phyloP scores from a whole-genome alignment of 2,797 vertebrate species.

The Periophthalmus magnuspinnatus region DNA sequence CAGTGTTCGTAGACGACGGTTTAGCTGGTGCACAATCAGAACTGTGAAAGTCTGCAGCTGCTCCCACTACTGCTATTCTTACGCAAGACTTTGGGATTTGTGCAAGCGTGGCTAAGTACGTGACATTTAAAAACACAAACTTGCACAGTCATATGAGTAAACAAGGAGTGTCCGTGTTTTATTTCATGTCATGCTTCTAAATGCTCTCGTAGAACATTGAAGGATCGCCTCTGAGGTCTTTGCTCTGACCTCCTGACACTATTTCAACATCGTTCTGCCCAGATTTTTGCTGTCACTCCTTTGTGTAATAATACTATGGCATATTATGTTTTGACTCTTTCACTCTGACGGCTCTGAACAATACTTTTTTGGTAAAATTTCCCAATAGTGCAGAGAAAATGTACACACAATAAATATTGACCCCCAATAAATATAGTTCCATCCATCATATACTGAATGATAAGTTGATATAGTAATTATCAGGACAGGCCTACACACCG shows the following conservation, averaged over 20 bases:
- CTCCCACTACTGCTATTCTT: not conserved
- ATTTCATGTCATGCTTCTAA: not conserved
- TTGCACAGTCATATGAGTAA: not conserved
- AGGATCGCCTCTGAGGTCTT: not conserved
- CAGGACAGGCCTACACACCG: too few species aligned
- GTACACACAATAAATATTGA: too few species aligned
- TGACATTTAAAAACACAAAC: conserved; percentile 2
- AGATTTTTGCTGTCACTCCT: too few species aligned
- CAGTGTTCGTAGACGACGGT: conserved; percentile 5
- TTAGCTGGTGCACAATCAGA: not conserved
- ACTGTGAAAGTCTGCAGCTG: conserved; percentile 9
- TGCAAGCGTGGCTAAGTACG: not conserved
- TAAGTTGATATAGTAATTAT: too few species aligned
- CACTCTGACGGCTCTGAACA: not conserved
- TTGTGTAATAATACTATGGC: too few species aligned
- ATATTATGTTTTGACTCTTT: too few species aligned
- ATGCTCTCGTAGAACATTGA: not conserved
- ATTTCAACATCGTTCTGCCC: too few species aligned
- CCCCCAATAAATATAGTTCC: too few species aligned
- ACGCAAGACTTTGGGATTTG: not conserved
- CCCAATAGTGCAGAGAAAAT: too few species aligned
- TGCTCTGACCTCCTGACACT: not conserved
- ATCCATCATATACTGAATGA: too few species aligned
- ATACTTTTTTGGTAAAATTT: too few species aligned
- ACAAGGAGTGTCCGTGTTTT: not conserved